A percentile compares a stretch with the other conserved stretches of the same genome.
These are phyloP conservation scores for Drymonia ruficornis DNA, from an alignment of 2,888 invertebrate species.

Conservation along the genomic window DNA sequence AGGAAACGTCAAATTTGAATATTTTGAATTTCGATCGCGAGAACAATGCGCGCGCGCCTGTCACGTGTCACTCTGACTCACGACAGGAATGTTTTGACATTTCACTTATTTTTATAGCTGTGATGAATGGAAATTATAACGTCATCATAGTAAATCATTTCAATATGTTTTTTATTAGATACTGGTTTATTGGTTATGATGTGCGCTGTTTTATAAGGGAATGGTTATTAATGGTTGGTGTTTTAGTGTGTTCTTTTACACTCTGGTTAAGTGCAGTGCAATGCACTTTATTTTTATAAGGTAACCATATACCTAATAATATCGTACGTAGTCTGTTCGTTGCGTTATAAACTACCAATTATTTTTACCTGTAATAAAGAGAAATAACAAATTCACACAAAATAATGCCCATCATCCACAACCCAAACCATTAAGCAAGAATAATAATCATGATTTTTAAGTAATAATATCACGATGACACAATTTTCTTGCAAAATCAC, in stretches of 20 bases:
- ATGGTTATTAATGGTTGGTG: no score
- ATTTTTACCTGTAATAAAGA: no score
- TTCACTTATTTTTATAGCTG: slow-evolving; percentile 31
- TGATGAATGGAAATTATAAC: slow-evolving; percentile 19
- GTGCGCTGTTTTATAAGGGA: not conserved
- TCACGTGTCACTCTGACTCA: slow-evolving; percentile 17
- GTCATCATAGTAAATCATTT: slow-evolving; percentile 18
- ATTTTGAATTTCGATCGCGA: slow-evolving; percentile 62
- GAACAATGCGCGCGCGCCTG: slow-evolving; percentile 34
- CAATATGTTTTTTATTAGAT: not conserved
- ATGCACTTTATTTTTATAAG: no score
- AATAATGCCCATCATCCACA: not conserved
- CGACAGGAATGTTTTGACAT: slow-evolving; percentile 43
- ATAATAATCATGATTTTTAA: no score
- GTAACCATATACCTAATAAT: no score
- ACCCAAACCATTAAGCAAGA: not conserved
- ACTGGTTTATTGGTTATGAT: not conserved
- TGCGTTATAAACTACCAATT: no score
- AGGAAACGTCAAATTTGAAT: slow-evolving; percentile 63
- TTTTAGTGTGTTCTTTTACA: no score
- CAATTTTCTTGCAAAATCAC: not conserved
- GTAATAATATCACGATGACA: no score
- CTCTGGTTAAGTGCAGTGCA: no score
- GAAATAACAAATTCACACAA: not conserved
- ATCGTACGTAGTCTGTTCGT: no score